A percentile compares a stretch with the other conserved stretches of the same genome.
Conservation (phyloP, 2,113 vertebrate species). For the Ondatra zibethicus region DNA sequence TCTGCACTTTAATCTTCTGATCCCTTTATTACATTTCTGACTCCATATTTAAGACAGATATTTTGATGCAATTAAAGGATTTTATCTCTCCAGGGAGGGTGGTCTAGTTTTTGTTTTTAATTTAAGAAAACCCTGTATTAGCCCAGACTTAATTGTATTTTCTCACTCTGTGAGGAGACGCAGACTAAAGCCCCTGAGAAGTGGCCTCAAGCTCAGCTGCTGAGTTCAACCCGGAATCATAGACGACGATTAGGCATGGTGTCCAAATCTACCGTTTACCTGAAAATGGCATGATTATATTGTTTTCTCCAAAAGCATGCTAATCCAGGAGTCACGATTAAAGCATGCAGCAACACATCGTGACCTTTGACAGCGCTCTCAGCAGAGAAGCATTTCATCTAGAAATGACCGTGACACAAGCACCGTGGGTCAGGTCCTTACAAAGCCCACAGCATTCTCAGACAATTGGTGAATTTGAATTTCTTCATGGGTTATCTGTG, state of each 20-base stretch:
- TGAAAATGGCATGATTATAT: not conserved
- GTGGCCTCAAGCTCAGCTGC: not conserved
- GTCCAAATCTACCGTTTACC: not conserved
- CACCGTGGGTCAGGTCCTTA: not conserved
- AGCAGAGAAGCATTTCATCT: not conserved
- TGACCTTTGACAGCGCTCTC: constrained; percentile 16
- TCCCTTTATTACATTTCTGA: constrained; percentile 65
- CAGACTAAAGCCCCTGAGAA: constrained; percentile 25
- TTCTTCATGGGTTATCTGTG: not conserved
- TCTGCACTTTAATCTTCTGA: constrained; percentile 63
- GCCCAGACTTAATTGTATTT: constrained; percentile 7
- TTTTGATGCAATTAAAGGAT: constrained; percentile 73
- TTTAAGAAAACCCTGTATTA: constrained; percentile 36
- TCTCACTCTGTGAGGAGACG: constrained; percentile 20
- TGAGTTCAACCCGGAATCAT: not conserved
- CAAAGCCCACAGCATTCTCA: not conserved
- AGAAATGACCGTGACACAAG: not conserved
- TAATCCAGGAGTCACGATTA: not conserved
- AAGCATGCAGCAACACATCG: not conserved
- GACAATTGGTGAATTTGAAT: not conserved
- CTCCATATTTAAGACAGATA: constrained; percentile 62
- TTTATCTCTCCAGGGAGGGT: constrained; percentile 52
- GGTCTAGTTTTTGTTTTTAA: constrained; percentile 43
- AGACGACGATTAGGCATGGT: not conserved
- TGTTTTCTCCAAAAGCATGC: not conserved